Evolutionary conservation across 2,797 vertebrate species (phyloP).

Genomic region (Danionella dracula): DNA sequence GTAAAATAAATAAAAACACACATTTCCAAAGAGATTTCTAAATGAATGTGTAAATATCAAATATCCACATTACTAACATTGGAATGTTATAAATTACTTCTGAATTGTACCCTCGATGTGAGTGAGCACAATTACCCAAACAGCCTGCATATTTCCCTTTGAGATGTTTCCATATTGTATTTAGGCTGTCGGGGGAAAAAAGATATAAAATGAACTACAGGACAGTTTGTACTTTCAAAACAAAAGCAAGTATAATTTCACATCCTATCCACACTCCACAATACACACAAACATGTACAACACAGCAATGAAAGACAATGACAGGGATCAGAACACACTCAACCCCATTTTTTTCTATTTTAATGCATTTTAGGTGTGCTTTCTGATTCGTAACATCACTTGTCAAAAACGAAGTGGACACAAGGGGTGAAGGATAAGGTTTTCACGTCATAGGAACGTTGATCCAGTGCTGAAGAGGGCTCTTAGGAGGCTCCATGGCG

Average conservation of each 20-base stretch:
- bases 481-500: constrained; percentile 61
- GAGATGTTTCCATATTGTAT: background rate
- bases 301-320: constrained; percentile 1
- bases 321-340: background rate
- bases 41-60: background rate
- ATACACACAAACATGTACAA: constrained; percentile 55
- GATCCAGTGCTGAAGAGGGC: background rate
- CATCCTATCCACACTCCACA: constrained; percentile 34
- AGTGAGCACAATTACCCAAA: background rate
- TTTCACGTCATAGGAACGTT: background rate
- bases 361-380: background rate
- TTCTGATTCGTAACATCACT: constrained; percentile 12
- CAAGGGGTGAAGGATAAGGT: background rate
- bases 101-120: background rate
- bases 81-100: constrained; percentile 7
- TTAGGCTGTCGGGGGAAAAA: constrained; percentile 11
- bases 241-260: constrained; percentile 20
- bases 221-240: constrained; percentile 4
- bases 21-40: background rate
- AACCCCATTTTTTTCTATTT: background rate
- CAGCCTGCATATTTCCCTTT: constrained; percentile 20
- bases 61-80: background rate
- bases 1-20: constrained; percentile 22
- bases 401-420: background rate
- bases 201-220: constrained; percentile 16